Evolutionary conservation across 1,140 invertebrate genomes (phyloP).

Genomic region (Listronotus bonariensis): DNA sequence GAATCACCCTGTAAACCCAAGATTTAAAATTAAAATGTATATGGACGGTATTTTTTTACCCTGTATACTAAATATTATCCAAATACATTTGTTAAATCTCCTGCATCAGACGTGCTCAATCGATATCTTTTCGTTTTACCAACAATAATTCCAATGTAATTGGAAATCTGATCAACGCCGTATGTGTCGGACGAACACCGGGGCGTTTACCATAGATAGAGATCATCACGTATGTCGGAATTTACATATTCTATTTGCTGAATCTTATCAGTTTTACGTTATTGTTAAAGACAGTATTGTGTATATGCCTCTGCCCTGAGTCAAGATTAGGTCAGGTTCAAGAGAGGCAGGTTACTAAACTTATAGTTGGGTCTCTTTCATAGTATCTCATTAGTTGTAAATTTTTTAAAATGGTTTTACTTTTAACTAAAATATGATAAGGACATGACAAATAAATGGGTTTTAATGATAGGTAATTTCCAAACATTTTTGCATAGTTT

Average conservation of each 20-base stretch:
- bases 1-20: no score
- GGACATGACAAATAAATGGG: no score
- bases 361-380: no score
- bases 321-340: constrained; percentile 12
- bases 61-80: no score
- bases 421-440: no score
- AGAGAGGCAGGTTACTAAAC: constrained; percentile 14
- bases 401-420: no score
- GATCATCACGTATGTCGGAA: constrained; percentile 34
- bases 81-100: neutral
- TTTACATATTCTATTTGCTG: constrained; percentile 38
- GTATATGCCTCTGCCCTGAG: constrained; percentile 1
- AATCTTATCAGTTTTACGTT: constrained; percentile 32
- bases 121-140: constrained; percentile 14
- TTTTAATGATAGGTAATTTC: no score
- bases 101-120: constrained; percentile 3
- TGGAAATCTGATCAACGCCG: constrained; percentile 33
- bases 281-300: constrained; percentile 30
- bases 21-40: no score
- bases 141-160: constrained; percentile 33
- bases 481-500: no score
- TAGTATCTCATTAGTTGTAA: no score
- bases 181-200: constrained; percentile 31
- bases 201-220: constrained; percentile 32
- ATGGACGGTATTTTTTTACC: no score